Base-by-base conservation (phyloP, 2,888 invertebrate genomes). In the Coleophora flavipennella region DNA sequence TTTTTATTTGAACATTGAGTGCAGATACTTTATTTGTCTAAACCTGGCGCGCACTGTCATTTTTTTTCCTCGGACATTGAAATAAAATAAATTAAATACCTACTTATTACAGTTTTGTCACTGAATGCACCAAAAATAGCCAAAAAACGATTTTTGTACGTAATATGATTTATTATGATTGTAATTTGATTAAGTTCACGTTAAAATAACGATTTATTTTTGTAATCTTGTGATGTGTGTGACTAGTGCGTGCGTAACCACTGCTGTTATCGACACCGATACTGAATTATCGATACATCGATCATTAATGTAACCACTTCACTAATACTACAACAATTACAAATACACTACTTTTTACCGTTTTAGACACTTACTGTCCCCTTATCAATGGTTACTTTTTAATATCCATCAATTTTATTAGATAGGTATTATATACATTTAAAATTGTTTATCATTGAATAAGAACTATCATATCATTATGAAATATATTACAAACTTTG, bases 1-100 rank as follows among this genome's bases (percentile, higher is more conserved):
- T 84, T 81, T 79, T 79, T 72, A 83, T 84, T 84, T 84, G 84
- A 84, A 84, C 84, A 84, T 84, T 80, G 79, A 76, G 80, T 84
- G 81, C 81, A 74, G 78, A 73, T 77, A 77, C 73, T 62, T 72
- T 79, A 80, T 80, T 80, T 81, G 74, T 77, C 80, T 76, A 70
- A 65, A 68, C 78, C 68, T 72, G 80, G 76, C 80, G 80, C 75
- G 77, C 81, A 79, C 79, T 73, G 79, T 76, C 77, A 43, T 62
- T 55, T 42, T 49, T 44, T 46, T 43, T 44, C 49, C 39, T 47
- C 48, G 20, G 37, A 20, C 20, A 20, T 20, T 20, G 20, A 20
- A 20, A 20, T 20, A 6, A 20, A 20, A 6, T n/a, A n/a, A n/a
- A n/a, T n/a, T n/a, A n/a, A n/a, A n/a, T n/a, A n/a, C n/a, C n/a